Base-by-base conservation (phyloP, 2,888 invertebrate species). In the Cyaniris semiargus region DNA sequence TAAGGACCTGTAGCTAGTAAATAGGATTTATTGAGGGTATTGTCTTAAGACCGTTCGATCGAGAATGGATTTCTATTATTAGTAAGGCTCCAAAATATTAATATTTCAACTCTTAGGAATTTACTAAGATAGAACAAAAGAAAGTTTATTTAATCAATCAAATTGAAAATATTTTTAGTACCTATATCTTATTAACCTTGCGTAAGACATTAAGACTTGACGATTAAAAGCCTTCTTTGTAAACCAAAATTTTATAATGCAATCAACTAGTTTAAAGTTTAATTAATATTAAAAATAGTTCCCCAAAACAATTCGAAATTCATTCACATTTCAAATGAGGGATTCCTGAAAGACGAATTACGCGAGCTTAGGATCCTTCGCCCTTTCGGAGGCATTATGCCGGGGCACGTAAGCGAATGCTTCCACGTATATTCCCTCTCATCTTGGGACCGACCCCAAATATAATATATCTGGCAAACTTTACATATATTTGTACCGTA, bases 401-500 rank as follows among this genome's bases (percentile, higher is more conserved):
- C 87, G 86, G 87, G 87, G 93, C 94, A 94, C 94, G 94, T 92
- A 89, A 85, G 85, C 86, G 90, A 89, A 93, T 93, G 90, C 90
- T 93, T 93, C 90, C 94, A 94, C 94, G 94, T 90, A 76, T 71
- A 88, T 87, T 88, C 87, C 88, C 89, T 90, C 89, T 88, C 91
- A 88, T 89, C 91, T 90, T 87, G 88, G 88, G 87, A 85, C 90
- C 91, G 87, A 90, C 92, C 94, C 93, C 92, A 90, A 90, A 92
- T 91, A 94, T 94, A 93, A 94, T 94, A 93, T 92, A 93, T 93
- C 90, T 90, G 86, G 89, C 90, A 93, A 94, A 94, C 94, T 94
- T 94, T 92, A 94, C 94, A 94, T 94, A 94, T 94, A 94, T 94
- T 94, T 94, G 94, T 93, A 90, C 91, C 91, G 91, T 94, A 93